Conservation (phyloP, 2,113 vertebrate genomes). For the Etheostoma spectabile region DNA sequence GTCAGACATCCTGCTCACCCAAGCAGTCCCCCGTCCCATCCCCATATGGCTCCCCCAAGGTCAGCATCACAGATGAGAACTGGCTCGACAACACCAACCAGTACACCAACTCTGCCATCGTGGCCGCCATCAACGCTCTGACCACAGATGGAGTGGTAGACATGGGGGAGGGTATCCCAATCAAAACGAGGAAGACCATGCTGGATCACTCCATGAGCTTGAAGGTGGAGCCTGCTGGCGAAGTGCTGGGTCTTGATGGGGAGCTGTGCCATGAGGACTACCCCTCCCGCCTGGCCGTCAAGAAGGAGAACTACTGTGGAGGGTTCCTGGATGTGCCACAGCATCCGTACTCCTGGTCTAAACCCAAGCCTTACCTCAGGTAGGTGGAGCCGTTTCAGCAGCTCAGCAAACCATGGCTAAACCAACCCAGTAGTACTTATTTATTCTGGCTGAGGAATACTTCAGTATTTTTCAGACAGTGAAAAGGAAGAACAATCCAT, state of each 20-base stretch:
- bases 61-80: slow-evolving; percentile 90
- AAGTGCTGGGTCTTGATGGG: slow-evolving; percentile 85
- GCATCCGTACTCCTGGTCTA: slow-evolving; percentile 92
- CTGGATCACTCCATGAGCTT: slow-evolving; percentile 91
- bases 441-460: neutral
- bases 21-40: slow-evolving; percentile 90
- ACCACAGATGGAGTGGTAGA: slow-evolving; percentile 94
- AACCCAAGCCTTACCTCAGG: slow-evolving; percentile 96
- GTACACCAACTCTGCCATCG: slow-evolving; percentile 96
- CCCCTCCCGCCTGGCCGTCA: slow-evolving; percentile 89
- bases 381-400: slow-evolving; percentile 70
- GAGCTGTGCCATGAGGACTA: slow-evolving; percentile 91
- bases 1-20: slow-evolving; percentile 89
- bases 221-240: slow-evolving; percentile 91
- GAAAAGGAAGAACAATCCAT: slow-evolving; percentile 14
- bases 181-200: slow-evolving; percentile 92
- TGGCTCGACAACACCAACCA: slow-evolving; percentile 94
- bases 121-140: slow-evolving; percentile 96
- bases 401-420: slow-evolving; percentile 1
- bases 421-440: neutral
- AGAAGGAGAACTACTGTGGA: slow-evolving; percentile 93
- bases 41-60: slow-evolving; percentile 89
- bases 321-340: slow-evolving; percentile 95
- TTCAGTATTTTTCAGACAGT: slow-evolving; percentile 22
- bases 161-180: slow-evolving; percentile 91